Conservation (phyloP, 2,113 vertebrate species). For the Centropus bengalensis region DNA sequence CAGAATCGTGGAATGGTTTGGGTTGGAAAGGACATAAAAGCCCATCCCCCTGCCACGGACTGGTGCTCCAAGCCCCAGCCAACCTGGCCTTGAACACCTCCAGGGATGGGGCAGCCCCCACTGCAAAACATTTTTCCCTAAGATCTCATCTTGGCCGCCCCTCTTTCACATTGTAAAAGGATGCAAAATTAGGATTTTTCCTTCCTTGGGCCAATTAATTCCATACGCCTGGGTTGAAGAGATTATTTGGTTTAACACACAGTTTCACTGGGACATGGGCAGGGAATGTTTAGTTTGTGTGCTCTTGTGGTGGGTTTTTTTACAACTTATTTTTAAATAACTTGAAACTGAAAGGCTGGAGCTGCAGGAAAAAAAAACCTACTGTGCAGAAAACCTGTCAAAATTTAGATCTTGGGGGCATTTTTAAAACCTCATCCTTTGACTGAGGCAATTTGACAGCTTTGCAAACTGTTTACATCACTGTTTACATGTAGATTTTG, state of each 20-base stretch:
- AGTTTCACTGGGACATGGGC: neutral
- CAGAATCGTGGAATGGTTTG: too few species aligned
- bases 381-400: neutral
- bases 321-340: neutral
- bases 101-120: too few species aligned
- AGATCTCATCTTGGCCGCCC: too few species aligned
- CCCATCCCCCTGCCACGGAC: too few species aligned
- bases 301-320: neutral
- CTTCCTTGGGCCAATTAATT: neutral
- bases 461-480: slow-evolving; percentile 5
- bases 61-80: too few species aligned
- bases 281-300: neutral
- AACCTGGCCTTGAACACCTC: too few species aligned
- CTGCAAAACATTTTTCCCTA: too few species aligned
- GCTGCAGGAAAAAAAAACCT: neutral
- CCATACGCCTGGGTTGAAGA: neutral
- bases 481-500: neutral
- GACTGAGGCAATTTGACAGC: slow-evolving; percentile 1
- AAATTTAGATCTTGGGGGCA: neutral
- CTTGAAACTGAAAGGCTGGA: neutral
- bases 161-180: too few species aligned
- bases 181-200: neutral
- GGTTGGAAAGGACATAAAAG: too few species aligned
- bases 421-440: neutral
- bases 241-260: neutral